A percentile compares a stretch with the other conserved stretches of the same genome.
Evolutionary conservation across 2,113 vertebrate genomes (phyloP).

Genomic region (Cyanistes caeruleus): DNA sequence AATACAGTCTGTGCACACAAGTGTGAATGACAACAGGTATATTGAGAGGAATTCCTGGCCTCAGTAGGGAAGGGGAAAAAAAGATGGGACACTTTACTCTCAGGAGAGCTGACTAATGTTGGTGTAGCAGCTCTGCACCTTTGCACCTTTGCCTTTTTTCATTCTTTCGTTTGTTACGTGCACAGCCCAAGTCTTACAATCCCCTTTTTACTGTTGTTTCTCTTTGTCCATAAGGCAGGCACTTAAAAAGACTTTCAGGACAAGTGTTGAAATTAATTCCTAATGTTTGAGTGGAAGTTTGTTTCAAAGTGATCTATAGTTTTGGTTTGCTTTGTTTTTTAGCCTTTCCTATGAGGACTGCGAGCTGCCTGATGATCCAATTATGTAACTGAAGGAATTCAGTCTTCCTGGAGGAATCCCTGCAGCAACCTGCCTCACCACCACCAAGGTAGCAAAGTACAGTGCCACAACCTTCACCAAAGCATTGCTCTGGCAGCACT

Average conservation of each 20-base stretch:
- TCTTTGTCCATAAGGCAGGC: neutral
- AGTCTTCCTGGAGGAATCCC: neutral
- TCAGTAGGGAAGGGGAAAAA: neutral
- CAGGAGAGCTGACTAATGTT: neutral
- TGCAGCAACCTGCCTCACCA: neutral
- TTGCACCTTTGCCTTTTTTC: neutral
- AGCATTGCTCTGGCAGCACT: neutral
- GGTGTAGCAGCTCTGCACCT: neutral
- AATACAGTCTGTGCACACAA: neutral
- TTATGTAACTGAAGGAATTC: neutral
- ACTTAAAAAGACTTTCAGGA: neutral
- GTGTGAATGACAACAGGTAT: neutral
- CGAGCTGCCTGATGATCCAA: neutral
- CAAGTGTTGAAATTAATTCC: neutral
- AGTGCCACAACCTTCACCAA: neutral
- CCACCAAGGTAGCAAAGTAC: neutral
- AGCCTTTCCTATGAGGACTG: neutral
- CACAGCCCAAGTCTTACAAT: neutral
- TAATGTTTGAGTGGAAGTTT: neutral
- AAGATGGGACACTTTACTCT: neutral
- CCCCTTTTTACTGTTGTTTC: neutral
- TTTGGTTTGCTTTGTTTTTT: neutral
- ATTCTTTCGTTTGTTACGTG: neutral
- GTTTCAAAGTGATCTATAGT: neutral
- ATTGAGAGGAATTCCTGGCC: neutral